Conservation (phyloP, 2,797 vertebrate genomes). For the Anguilla marmorata region DNA sequence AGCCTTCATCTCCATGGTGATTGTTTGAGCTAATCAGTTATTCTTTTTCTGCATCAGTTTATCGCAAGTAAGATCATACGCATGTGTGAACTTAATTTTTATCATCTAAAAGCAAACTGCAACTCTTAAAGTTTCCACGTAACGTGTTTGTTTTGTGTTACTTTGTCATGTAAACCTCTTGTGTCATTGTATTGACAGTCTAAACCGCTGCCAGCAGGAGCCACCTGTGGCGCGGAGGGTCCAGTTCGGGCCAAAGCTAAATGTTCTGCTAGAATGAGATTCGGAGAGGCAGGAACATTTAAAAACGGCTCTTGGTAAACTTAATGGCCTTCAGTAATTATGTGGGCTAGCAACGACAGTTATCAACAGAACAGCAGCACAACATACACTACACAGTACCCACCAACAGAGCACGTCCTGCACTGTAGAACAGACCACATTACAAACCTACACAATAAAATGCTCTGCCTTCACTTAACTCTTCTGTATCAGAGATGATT, state of each 20-base stretch:
- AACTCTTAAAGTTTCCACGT: neutral
- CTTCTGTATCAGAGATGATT: neutral
- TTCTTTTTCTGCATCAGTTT: neutral
- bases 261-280: neutral
- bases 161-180: neutral
- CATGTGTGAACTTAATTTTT: neutral
- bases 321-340: neutral
- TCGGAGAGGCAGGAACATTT: neutral
- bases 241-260: slow-evolving; percentile 9
- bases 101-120: neutral
- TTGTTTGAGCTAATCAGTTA: neutral
- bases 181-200: neutral
- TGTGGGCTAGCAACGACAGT: neutral
- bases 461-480: neutral
- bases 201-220: neutral
- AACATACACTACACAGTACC: neutral
- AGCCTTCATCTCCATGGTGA: neutral
- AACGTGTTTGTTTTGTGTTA: neutral
- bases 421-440: neutral
- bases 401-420: neutral
- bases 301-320: neutral
- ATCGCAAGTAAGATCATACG: neutral
- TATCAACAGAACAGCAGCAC: neutral
- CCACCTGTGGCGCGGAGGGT: slow-evolving; percentile 20
- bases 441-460: neutral